Conservation (phyloP, 2,888 invertebrate genomes). For the Nephrotoma appendiculata region DNA sequence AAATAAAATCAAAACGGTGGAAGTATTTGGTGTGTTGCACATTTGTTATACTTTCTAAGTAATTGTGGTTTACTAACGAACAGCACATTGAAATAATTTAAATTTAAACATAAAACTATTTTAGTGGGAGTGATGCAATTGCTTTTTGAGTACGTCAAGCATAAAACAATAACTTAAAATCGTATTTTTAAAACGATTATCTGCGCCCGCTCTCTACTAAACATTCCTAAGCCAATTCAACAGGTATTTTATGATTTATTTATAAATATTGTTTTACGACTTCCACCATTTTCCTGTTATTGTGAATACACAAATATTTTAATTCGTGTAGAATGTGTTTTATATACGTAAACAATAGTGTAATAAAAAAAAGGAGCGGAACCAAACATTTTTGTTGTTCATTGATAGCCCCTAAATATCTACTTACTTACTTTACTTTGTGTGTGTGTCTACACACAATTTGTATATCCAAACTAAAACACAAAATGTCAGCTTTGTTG, state of each 20-base stretch:
- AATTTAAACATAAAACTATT: neutral
- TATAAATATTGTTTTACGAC: neutral
- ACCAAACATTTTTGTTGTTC: neutral
- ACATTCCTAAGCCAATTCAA: neutral
- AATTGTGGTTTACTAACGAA: neutral
- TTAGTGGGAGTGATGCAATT: neutral
- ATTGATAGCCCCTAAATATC: neutral
- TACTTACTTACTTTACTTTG: neutral
- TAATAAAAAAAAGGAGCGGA: neutral
- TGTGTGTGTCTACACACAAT: neutral
- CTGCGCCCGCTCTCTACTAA: neutral
- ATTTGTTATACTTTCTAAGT: neutral
- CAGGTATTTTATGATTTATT: neutral
- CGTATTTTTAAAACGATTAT: neutral
- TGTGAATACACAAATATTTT: neutral
- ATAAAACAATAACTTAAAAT: neutral
- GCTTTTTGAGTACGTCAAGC: neutral
- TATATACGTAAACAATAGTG: neutral
- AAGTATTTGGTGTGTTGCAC: neutral
- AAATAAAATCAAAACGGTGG: neutral
- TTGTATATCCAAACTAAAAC: neutral
- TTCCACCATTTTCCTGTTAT: neutral
- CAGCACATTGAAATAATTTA: neutral
- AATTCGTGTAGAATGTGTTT: neutral
- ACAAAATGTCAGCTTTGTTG: neutral